Conservation (phyloP, 1,140 invertebrate species). For the Leptonema lineaticorne region DNA sequence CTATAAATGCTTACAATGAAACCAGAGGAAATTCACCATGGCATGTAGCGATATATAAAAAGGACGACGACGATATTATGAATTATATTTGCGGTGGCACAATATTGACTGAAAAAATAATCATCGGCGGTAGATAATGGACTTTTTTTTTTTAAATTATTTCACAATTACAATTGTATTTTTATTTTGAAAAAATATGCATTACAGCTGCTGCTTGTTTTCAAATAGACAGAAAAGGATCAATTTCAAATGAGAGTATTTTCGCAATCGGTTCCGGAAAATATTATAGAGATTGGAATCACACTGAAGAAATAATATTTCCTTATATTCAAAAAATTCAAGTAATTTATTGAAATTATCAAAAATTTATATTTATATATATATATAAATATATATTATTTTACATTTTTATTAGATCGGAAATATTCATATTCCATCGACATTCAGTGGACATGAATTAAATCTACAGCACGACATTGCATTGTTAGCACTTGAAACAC, state of each 20-base stretch:
- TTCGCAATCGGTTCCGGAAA: not conserved
- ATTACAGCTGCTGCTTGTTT: not conserved
- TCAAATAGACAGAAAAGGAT: not conserved
- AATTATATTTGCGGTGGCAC: not conserved
- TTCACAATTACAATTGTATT: no score
- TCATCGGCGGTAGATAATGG: not conserved
- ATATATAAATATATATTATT: not conserved
- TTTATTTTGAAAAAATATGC: no score
- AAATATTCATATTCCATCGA: conserved; percentile 9
- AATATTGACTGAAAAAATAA: not conserved
- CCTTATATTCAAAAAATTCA: not conserved
- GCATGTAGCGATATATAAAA: not conserved
- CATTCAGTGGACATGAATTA: conserved; percentile 10
- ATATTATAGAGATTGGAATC: not conserved
- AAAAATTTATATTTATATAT: not conserved
- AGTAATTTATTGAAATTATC: not conserved
- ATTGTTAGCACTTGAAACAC: not conserved
- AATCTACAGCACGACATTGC: conserved; percentile 24
- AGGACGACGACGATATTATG: not conserved
- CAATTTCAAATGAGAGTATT: not conserved
- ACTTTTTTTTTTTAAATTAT: no score
- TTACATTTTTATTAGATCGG: not conserved
- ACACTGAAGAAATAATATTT: not conserved
- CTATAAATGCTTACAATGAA: not conserved
- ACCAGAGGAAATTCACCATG: not conserved